Percentiles rank a stretch among this genome's conserved stretches.
phyloP scores from a whole-genome alignment of 2,797 vertebrate species.

The Crocidura indochinensis region DNA sequence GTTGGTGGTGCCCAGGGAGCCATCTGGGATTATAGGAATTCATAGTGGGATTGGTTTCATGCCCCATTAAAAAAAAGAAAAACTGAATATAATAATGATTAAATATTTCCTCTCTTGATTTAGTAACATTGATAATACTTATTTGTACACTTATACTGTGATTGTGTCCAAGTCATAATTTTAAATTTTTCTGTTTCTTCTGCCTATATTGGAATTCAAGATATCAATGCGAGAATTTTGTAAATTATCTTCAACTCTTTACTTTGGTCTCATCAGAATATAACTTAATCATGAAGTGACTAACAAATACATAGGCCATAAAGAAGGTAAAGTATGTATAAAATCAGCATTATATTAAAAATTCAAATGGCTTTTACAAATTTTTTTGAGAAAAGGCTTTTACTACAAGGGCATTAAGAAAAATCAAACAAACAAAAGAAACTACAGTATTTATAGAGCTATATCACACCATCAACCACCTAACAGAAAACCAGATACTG shows the following conservation, averaged over 20 bases:
- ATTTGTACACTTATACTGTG: not conserved
- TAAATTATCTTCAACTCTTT: constrained; percentile 16
- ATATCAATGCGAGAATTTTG: not conserved
- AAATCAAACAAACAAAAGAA: not conserved
- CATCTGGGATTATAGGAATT: no score
- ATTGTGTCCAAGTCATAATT: not conserved
- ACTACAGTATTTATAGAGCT: not conserved
- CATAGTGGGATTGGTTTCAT: no score
- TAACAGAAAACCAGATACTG: not conserved
- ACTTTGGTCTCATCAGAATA: not conserved
- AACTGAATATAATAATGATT: no score
- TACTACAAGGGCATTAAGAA: not conserved
- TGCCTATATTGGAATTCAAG: not conserved
- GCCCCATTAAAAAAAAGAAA: no score
- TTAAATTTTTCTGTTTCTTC: no score
- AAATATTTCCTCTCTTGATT: not conserved
- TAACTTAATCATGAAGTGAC: not conserved
- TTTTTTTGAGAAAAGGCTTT: not conserved
- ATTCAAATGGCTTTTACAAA: not conserved
- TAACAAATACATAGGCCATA: not conserved
- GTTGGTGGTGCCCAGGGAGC: no score
- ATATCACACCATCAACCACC: not conserved
- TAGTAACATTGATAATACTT: not conserved
- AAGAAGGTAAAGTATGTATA: not conserved
- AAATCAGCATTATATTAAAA: not conserved